Conservation (phyloP, 2,797 vertebrate species). For the Remorina albescens region DNA sequence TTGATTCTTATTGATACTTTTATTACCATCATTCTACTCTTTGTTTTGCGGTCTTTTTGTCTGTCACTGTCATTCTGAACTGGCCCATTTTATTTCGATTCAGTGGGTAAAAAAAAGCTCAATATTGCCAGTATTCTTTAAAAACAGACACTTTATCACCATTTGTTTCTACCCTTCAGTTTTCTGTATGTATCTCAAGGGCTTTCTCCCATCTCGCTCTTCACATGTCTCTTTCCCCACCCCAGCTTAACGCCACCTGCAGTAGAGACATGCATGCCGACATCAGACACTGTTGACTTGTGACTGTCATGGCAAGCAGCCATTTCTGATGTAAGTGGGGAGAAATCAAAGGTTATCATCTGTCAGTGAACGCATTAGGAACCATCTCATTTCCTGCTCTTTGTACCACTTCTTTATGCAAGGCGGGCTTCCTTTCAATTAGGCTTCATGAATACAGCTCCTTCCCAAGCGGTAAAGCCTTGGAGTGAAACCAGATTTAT, state of each 20-base stretch:
- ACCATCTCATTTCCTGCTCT: conserved; percentile 73
- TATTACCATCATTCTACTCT: conserved; percentile 15
- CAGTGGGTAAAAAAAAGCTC: conserved; percentile 1
- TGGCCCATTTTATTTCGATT: conserved; percentile 35
- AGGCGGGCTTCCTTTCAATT: conserved; percentile 76
- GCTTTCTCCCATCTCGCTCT: conserved; percentile 39
- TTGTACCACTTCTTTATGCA: conserved; percentile 67
- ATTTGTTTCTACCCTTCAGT: conserved; percentile 33
- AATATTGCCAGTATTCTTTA: conserved; percentile 17
- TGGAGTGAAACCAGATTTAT: conserved; percentile 45
- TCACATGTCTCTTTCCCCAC: conserved; percentile 40
- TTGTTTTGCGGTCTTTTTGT: conserved; percentile 38
- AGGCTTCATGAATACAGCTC: conserved; percentile 69
- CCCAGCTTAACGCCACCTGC: conserved; percentile 18
- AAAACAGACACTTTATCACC: conserved; percentile 37
- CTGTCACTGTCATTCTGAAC: conserved; percentile 37
- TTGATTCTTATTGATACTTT: conserved; percentile 27
- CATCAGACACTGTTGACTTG: conserved; percentile 72
- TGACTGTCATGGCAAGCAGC: conserved; percentile 76
- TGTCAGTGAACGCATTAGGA: conserved; percentile 70
- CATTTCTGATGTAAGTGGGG: conserved; percentile 74
- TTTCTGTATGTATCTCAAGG: conserved; percentile 32
- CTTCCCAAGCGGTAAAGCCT: conserved; percentile 37
- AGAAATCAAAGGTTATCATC: conserved; percentile 82
- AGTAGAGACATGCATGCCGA: conserved; percentile 19